A percentile compares a stretch with the other conserved stretches of the same genome.
Evolutionary conservation across 2,888 invertebrate genomes (phyloP).

Genomic region (Drosophila paramelanica): DNA sequence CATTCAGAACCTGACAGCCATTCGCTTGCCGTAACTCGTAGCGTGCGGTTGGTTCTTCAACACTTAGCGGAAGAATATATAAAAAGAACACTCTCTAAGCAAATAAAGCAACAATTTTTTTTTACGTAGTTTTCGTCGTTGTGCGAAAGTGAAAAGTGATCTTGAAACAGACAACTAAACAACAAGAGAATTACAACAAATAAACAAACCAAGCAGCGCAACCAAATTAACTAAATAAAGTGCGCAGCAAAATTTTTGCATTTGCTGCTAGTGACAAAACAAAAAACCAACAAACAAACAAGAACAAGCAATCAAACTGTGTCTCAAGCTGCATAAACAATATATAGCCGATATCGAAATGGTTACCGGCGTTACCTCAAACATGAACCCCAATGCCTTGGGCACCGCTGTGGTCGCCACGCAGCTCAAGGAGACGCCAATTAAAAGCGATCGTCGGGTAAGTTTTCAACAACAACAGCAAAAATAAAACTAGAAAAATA

Average conservation of each 20-base stretch:
- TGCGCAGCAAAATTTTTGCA: conserved; percentile 52
- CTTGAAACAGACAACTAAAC: conserved; percentile 44
- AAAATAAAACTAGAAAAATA: not conserved
- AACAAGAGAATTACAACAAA: conserved; percentile 25
- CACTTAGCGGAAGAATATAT: conserved; percentile 40
- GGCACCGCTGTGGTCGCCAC: conserved; percentile 78
- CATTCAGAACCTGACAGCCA: conserved; percentile 81
- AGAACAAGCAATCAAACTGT: conserved; percentile 56
- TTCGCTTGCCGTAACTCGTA: conserved; percentile 83
- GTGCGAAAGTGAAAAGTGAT: conserved; percentile 72
- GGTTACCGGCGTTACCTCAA: conserved; percentile 84
- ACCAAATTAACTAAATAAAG: conserved; percentile 40
- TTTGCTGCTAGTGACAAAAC: conserved; percentile 58
- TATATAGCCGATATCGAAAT: conserved; percentile 76
- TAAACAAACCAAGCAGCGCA: conserved; percentile 31
- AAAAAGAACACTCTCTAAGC: conserved; percentile 30
- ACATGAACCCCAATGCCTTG: conserved; percentile 82
- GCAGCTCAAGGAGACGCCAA: conserved; percentile 79
- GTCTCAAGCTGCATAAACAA: conserved; percentile 64
- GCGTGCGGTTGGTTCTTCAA: conserved; percentile 66
- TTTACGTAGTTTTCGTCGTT: conserved; percentile 61
- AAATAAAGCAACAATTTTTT: conserved; percentile 25
- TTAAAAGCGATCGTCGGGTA: conserved; percentile 85
- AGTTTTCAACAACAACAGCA: conserved; percentile 62
- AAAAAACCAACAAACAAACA: conserved; percentile 26